Evolutionary conservation across 2,888 invertebrate genomes (phyloP).

Genomic region (Drosophila formosana): DNA sequence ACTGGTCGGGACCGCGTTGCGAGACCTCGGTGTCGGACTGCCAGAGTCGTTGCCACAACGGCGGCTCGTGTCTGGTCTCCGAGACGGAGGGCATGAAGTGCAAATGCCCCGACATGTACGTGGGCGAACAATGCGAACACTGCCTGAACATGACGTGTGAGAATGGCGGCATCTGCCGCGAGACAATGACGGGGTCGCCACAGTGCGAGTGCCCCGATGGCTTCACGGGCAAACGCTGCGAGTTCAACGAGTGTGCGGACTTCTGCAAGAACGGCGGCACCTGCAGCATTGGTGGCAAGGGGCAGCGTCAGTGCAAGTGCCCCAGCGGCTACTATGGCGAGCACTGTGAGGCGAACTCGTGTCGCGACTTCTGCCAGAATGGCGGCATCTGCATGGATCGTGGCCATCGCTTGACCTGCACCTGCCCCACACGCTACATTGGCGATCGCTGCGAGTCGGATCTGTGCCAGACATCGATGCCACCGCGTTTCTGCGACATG

Average conservation of each 20-base stretch:
- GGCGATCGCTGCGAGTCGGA: slow-evolving; percentile 87
- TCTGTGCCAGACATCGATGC: slow-evolving; percentile 85
- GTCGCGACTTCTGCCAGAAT: slow-evolving; percentile 86
- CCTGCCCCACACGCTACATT: slow-evolving; percentile 81
- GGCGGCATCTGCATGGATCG: slow-evolving; percentile 85
- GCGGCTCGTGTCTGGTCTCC: slow-evolving; percentile 86
- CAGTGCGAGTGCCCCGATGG: slow-evolving; percentile 87
- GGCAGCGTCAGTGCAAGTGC: slow-evolving; percentile 83
- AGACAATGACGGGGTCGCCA: slow-evolving; percentile 83
- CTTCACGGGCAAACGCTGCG: slow-evolving; percentile 87
- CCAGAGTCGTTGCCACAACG: slow-evolving; percentile 87
- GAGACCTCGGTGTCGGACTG: slow-evolving; percentile 87
- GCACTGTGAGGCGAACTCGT: slow-evolving; percentile 87
- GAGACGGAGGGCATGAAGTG: slow-evolving; percentile 85
- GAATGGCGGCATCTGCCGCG: slow-evolving; percentile 88
- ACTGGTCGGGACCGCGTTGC: slow-evolving; percentile 89
- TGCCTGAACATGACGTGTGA: slow-evolving; percentile 87
- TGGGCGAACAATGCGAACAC: slow-evolving; percentile 87
- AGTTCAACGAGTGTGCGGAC: slow-evolving; percentile 87
- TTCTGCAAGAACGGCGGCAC: slow-evolving; percentile 87
- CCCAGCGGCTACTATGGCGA: slow-evolving; percentile 83
- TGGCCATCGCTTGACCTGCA: slow-evolving; percentile 76
- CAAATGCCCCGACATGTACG: slow-evolving; percentile 86
- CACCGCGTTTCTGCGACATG: slow-evolving; percentile 83
- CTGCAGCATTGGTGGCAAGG: slow-evolving; percentile 82